Evolutionary conservation across 30 jellyfish, hydroid and myxozoan species (phyloP).

Genomic region (Phacellophora camtschatica): DNA sequence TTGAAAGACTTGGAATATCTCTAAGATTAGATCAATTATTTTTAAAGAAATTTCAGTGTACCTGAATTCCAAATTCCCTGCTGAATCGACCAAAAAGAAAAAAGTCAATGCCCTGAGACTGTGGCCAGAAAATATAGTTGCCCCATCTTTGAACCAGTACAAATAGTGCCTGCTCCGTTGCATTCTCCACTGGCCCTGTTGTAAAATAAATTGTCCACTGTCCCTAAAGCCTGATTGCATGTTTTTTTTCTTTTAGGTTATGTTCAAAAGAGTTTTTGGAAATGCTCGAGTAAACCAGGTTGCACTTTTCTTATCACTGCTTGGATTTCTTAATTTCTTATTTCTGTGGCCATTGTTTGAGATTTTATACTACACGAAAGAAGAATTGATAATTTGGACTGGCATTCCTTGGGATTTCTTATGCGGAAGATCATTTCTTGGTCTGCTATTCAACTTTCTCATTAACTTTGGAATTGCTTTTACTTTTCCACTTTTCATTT

Average conservation of each 20-base stretch:
- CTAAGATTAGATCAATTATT: no score
- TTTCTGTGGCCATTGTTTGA: conserved; percentile 45
- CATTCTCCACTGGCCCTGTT: no score
- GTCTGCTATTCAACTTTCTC: conserved; percentile 57
- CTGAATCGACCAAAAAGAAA: no score
- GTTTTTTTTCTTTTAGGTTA: conserved; percentile 33
- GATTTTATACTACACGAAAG: conserved; percentile 34
- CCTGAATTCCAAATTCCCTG: no score
- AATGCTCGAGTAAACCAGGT: conserved; percentile 28
- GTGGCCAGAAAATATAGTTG: no score
- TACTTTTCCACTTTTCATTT: conserved; percentile 69
- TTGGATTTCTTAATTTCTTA: conserved; percentile 31
- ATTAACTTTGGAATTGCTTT: conserved; percentile 66
- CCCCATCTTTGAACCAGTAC: no score
- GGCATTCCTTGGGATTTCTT: conserved; percentile 58
- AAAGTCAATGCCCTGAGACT: no score
- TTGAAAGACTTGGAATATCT: no score
- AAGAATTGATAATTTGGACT: conserved; percentile 43
- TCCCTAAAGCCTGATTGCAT: no score
- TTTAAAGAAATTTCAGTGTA: no score
- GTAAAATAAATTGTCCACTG: no score
- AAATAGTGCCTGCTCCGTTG: no score
- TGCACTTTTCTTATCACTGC: conserved; percentile 37
- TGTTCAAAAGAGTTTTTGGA: conserved; percentile 72
- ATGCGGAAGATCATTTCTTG: conserved; percentile 48